Base-by-base conservation (phyloP, 2,797 vertebrate genomes). In the Bovichtus diacanthus region DNA sequence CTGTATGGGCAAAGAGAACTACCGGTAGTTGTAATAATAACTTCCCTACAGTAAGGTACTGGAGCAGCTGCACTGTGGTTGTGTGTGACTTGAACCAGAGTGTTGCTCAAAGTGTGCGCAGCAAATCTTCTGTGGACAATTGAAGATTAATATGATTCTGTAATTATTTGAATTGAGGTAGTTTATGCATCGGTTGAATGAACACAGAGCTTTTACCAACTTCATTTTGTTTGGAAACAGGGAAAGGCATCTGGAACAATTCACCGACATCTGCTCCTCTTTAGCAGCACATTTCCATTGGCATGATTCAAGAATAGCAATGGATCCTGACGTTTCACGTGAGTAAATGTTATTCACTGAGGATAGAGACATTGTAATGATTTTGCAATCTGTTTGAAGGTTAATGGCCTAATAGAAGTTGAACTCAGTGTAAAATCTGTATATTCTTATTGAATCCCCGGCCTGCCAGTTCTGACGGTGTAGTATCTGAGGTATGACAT, bases 261-360 rank as follows among this genome's bases (percentile, higher is more conserved):
- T 59, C 11, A 1, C 61, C 67, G 19, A 84, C 70, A 78, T 81
- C 66, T 82, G 71, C 65, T 86, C 81, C 54, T 44, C 71, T 70
- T 83, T 63, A 56, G 61, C 70, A 82, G 79, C 34, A 78, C 21
- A 53, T 86, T 80, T 79, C 69, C 77, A 77, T 16, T 83, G 86
- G 80, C 61, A 87, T 85, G 84, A 81, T 43, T 81, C 36, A 54
- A 76, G 53, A 43, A 36, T 78, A 87, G 60, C 71, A 23, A 94
- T 94, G 94, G 91, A 92, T 82, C 74, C 84, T 49, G 74, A 83
- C 83, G 55, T 54, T 70, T 84, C 87, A 81, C 68, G 94, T 94
- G 83, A 93, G 93, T 90, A 74, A 65, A 84, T 46, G 10, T 41
- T 70, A 51, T 68, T 74, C 8, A 9, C 21, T 44, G 23, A 44